phyloP scores from a whole-genome alignment of 2,888 invertebrate species.

The Dolomedes plantarius region DNA sequence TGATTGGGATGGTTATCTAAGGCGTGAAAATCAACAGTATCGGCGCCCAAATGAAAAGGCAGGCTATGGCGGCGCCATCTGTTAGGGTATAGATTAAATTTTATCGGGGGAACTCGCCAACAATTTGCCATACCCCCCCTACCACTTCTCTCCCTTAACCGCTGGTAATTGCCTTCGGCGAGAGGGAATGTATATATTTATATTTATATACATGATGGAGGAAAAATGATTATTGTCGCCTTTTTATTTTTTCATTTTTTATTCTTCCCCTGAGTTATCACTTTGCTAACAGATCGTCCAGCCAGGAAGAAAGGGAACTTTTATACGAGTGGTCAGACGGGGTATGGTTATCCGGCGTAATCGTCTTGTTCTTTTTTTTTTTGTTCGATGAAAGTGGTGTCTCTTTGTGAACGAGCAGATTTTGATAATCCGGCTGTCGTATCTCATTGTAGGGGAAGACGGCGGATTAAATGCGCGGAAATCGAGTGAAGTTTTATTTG shows the following conservation, averaged over 20 bases:
- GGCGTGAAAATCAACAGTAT: conserved; percentile 73
- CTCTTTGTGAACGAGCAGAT: too few species aligned
- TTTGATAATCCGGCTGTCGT: too few species aligned
- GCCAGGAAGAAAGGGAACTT: conserved; percentile 26
- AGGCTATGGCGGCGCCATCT: conserved; percentile 71
- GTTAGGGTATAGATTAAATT: conserved; percentile 72
- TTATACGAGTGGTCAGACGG: not conserved
- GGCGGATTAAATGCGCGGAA: too few species aligned
- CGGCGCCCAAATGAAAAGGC: conserved; percentile 73
- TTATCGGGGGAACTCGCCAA: conserved; percentile 45
- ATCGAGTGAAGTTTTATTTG: too few species aligned
- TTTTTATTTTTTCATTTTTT: conserved; percentile 7
- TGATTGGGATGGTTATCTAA: conserved; percentile 73
- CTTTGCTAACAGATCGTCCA: conserved; percentile 50
- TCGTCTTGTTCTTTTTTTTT: not conserved
- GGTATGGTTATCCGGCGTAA: not conserved
- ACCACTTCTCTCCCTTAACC: not conserved
- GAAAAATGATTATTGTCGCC: conserved; percentile 46
- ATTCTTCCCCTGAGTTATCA: not conserved
- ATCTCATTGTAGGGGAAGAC: too few species aligned
- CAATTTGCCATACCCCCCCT: conserved; percentile 31
- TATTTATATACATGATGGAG: conserved; percentile 53
- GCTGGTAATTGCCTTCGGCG: conserved; percentile 23
- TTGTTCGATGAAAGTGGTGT: not conserved
- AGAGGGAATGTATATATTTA: conserved; percentile 47